These are phyloP conservation scores for Drosophila colorata DNA, from an alignment of 2,888 invertebrate genomes.

Conservation along the genomic window DNA sequence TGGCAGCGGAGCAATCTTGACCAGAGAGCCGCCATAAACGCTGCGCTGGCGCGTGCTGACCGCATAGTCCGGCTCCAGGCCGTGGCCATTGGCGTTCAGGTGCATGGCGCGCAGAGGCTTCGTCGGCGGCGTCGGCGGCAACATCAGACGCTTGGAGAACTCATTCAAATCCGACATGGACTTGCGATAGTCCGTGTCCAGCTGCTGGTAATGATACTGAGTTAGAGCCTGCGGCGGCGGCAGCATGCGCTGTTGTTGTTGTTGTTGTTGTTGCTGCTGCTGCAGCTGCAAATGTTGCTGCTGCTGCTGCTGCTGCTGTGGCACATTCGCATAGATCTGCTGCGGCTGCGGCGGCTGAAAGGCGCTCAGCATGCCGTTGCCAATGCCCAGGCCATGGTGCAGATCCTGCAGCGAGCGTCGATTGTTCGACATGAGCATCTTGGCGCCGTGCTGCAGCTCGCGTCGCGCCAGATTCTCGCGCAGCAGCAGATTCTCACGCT, in stretches of 20 bases:
- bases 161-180: conserved; percentile 88
- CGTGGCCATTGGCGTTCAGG: conserved; percentile 56
- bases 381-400: conserved; percentile 74
- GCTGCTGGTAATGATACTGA: conserved; percentile 82
- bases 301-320: conserved; percentile 56
- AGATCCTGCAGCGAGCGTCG: conserved; percentile 89
- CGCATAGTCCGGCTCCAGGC: conserved; percentile 61
- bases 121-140: conserved; percentile 86
- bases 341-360: conserved; percentile 51
- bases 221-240: conserved; percentile 72
- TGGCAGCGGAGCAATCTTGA: conserved; percentile 76
- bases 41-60: conserved; percentile 63
- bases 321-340: conserved; percentile 69
- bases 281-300: conserved; percentile 61
- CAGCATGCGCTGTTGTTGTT: conserved; percentile 64
- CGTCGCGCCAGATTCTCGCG: conserved; percentile 88
- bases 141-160: conserved; percentile 82
- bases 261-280: conserved; percentile 67
- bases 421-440: conserved; percentile 85
- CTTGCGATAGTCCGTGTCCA: conserved; percentile 86
- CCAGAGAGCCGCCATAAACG: conserved; percentile 76
- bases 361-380: conserved; percentile 64
- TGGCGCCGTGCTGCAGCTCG: conserved; percentile 85
- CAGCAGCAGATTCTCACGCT: conserved; percentile 89
- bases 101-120: conserved; percentile 86